These are phyloP conservation scores for Pempheris klunzingeri DNA, from an alignment of 2,797 vertebrate genomes.

Conservation along the genomic window DNA sequence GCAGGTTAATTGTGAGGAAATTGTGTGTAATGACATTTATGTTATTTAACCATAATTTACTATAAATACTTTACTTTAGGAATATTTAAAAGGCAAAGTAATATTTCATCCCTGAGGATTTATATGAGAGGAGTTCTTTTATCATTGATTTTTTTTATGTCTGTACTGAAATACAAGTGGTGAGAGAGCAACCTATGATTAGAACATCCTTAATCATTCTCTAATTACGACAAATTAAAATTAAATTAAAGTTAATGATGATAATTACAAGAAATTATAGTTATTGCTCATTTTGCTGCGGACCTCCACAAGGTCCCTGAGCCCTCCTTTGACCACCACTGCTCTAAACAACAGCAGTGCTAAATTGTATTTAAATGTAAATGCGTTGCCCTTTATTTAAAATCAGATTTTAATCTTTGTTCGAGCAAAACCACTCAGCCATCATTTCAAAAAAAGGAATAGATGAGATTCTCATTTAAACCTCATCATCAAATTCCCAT, in stretches of 20 bases:
- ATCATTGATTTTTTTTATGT: neutral
- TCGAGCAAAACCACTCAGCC: neutral
- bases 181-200: neutral
- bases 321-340: neutral
- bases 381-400: neutral
- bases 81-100: neutral
- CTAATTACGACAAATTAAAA: conserved; percentile 19
- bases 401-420: neutral
- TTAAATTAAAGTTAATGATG: conserved; percentile 10
- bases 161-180: neutral
- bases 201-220: neutral
- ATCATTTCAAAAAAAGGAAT: neutral
- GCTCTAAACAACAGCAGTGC: conserved; percentile 7
- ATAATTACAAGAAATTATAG: conserved; percentile 15
- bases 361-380: conserved; percentile 11
- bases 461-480: conserved; percentile 42
- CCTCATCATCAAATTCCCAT: conserved; percentile 34
- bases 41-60: neutral
- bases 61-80: no score
- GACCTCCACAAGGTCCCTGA: neutral
- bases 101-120: neutral
- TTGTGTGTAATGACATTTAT: neutral
- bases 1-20: neutral
- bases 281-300: neutral
- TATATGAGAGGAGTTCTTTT: neutral